phyloP scores from a whole-genome alignment of 2,888 invertebrate species.

The Agrotis puta region DNA sequence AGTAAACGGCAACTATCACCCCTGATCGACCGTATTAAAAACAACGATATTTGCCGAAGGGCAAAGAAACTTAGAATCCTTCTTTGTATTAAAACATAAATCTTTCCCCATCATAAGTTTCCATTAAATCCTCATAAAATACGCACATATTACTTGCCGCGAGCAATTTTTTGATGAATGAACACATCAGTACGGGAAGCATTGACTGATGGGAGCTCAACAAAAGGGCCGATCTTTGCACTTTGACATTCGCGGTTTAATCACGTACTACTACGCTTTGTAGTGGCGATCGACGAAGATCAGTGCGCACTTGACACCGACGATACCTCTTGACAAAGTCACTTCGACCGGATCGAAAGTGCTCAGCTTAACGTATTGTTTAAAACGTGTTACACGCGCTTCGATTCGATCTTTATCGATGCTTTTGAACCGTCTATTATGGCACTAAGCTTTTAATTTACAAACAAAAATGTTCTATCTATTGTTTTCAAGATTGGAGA shows the following conservation, averaged over 20 bases:
- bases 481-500: slow-evolving; percentile 52
- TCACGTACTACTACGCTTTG: slow-evolving; percentile 85
- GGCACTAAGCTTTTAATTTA: slow-evolving; percentile 64
- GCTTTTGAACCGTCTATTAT: slow-evolving; percentile 55
- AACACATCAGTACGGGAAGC: slow-evolving; percentile 80
- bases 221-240: slow-evolving; percentile 89
- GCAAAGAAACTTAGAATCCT: slow-evolving; percentile 3
- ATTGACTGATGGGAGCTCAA: slow-evolving; percentile 81
- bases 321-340: slow-evolving; percentile 83
- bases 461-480: slow-evolving; percentile 59
- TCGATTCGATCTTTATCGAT: slow-evolving; percentile 73
- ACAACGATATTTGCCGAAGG: background rate
- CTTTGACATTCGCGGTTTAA: slow-evolving; percentile 91
- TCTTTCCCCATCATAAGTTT: slow-evolving; percentile 42
- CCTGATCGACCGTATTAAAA: background rate
- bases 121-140: slow-evolving; percentile 59
- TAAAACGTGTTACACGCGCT: slow-evolving; percentile 67
- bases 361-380: slow-evolving; percentile 69
- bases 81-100: slow-evolving; percentile 31
- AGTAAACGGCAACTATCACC: background rate
- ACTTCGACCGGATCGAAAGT: slow-evolving; percentile 78
- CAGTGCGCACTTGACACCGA: slow-evolving; percentile 85
- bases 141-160: slow-evolving; percentile 71
- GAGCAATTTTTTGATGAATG: slow-evolving; percentile 86
- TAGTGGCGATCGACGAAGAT: slow-evolving; percentile 79